These are phyloP conservation scores for Rhynchotus rufescens DNA, from an alignment of 2,797 vertebrate species.

Conservation along the genomic window DNA sequence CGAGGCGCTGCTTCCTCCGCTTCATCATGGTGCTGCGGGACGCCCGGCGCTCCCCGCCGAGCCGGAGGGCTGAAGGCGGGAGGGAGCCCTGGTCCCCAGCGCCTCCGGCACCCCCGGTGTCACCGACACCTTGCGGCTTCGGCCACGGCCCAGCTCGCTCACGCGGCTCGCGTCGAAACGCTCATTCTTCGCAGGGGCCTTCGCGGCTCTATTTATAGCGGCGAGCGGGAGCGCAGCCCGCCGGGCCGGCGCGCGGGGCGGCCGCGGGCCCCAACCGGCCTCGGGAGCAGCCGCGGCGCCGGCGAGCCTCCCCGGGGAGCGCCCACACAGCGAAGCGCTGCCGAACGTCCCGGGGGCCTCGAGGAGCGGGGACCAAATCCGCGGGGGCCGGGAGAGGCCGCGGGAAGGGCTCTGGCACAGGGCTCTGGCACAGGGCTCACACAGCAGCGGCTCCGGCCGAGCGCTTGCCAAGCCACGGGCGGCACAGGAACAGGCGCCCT, in stretches of 20 bases:
- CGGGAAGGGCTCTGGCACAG: not conserved
- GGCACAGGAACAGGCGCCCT: slow-evolving; percentile 62
- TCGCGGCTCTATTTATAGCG: not conserved
- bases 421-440: slow-evolving; percentile 53
- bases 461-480: not conserved
- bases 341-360: slow-evolving; percentile 3
- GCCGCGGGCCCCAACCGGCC: not conserved
- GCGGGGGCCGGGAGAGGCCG: slow-evolving; percentile 7
- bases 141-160: slow-evolving; percentile 7
- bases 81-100: slow-evolving; percentile 18
- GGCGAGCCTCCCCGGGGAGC: slow-evolving; percentile 46
- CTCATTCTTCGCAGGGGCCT: not conserved
- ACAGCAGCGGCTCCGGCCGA: no score
- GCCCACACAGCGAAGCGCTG: slow-evolving; percentile 45
- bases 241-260: not conserved
- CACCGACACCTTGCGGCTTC: slow-evolving; percentile 38
- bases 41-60: slow-evolving; percentile 49
- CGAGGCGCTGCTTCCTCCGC: slow-evolving; percentile 87
- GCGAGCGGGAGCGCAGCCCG: not conserved
- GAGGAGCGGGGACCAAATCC: slow-evolving; percentile 33
- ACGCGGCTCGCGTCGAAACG: not conserved
- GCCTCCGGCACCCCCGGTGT: not conserved
- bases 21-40: slow-evolving; percentile 85
- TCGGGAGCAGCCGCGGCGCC: slow-evolving; percentile 29
- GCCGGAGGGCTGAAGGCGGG: slow-evolving; percentile 50